Percentiles rank a stretch among this genome's conserved stretches.
phyloP scores from a whole-genome alignment of 2,113 vertebrate species.

The Rhinopithecus roxellana region DNA sequence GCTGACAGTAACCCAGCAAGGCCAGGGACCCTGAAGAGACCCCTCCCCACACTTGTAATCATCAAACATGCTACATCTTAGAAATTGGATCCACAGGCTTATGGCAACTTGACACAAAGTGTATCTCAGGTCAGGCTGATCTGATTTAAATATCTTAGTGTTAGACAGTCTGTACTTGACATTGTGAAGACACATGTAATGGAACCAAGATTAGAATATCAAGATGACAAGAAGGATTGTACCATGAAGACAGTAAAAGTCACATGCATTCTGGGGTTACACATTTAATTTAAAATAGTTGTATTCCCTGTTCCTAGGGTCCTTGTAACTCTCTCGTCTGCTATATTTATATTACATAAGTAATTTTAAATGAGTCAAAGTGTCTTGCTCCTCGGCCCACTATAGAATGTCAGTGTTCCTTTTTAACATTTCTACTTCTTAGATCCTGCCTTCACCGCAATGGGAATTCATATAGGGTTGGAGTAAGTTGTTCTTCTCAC shows the following conservation, averaged over 20 bases:
- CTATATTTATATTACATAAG: not conserved
- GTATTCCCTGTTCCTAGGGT: not conserved
- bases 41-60: not conserved
- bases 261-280: not conserved
- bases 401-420: not conserved
- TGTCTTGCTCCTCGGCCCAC: not conserved
- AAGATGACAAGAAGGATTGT: not conserved
- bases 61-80: not conserved
- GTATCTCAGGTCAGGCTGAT: conserved; percentile 12
- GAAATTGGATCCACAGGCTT: not conserved
- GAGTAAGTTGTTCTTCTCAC: not conserved
- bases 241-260: not conserved
- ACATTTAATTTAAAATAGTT: not conserved
- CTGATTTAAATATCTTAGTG: conserved; percentile 48
- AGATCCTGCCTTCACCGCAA: not conserved
- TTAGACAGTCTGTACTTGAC: not conserved
- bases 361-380: not conserved
- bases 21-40: not conserved
- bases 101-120: not conserved
- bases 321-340: not conserved
- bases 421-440: not conserved
- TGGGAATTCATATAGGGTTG: not conserved
- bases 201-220: conserved; percentile 48
- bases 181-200: not conserved
- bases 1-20: not conserved